Base-by-base conservation (phyloP, 2,797 vertebrate genomes). In the Phyllotis vaccarum region DNA sequence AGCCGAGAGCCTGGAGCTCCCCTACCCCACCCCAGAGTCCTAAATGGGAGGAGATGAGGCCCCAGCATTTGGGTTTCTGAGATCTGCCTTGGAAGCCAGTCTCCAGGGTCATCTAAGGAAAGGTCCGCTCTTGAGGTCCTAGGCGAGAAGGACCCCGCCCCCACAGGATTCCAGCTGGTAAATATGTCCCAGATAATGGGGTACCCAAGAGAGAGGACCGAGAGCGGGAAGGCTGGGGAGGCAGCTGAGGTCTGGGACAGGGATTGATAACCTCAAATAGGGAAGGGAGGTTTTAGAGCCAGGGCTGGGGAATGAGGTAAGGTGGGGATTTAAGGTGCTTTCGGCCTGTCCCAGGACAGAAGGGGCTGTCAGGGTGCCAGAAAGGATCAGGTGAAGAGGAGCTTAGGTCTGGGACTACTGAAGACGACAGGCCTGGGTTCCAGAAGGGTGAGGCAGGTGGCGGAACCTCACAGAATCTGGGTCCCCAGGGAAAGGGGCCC, bases 141-240 rank as follows among this genome's bases (percentile, higher is more conserved):
- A n/a, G 68, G 37, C 40, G 24, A 58, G 70, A 68, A 78, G 78
- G 81, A 86, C 72, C 92, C 79, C 64, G 49, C 56, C 72, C 58
- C 95, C 34, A 8, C 1, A 29, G 91, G 34, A 72, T 64, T 19
- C 0, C 52, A 52, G 78, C 43, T 46, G 31, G 78, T 68, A 31
- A 85, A 78, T 19, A 5, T 62, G 91, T 68, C 58, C 95, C 91
- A 87, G 95, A 78, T 80, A 60, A 68, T 29, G 79, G 22, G 85
- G 75, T 68, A 76, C 79, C 83, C 66, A 54, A 81, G 91, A 66
- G 5, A n/a, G 49, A n/a, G 34, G 66, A n/a, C 22, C 46, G 79
- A 29, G 70, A 29, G 52, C 54, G 46, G 79, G 27, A 31, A 56
- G 49, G n/a, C 80, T 62, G 70, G 34, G 34, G 83, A 29, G 31